phyloP scores from a whole-genome alignment of 2,888 invertebrate genomes.

The Drosophila anomelani region DNA sequence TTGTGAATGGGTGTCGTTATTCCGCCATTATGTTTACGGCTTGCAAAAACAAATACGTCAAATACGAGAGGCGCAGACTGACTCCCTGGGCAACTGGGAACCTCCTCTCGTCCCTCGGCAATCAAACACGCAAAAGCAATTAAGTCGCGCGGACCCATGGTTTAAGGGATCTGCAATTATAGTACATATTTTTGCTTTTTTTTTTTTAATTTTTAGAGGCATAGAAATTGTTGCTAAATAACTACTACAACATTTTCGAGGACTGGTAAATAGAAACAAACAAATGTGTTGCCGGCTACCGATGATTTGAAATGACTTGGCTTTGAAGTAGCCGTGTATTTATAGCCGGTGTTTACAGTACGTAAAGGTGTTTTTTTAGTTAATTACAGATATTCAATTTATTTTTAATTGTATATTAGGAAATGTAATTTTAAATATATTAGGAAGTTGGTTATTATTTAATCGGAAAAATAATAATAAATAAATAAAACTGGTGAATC shows the following conservation, averaged over 20 bases:
- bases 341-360: neutral
- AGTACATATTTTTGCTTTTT: neutral
- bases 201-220: neutral
- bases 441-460: neutral
- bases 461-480: too few relatives aligned
- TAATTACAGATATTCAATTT: constrained; percentile 2
- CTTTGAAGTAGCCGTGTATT: neutral
- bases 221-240: neutral
- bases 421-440: neutral
- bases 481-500: too few relatives aligned
- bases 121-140: constrained; percentile 43
- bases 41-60: constrained; percentile 39
- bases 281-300: neutral
- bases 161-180: constrained; percentile 22
- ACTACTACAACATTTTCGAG: neutral
- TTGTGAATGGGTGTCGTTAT: constrained; percentile 38
- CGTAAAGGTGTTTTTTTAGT: neutral
- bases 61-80: constrained; percentile 1
- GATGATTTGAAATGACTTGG: constrained; percentile 3
- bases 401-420: neutral
- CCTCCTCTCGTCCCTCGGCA: constrained; percentile 11
- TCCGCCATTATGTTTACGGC: constrained; percentile 38
- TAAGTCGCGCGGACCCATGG: constrained; percentile 24
- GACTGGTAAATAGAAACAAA: neutral
- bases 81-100: constrained; percentile 5